These are phyloP conservation scores for Zaprionus camerounensis DNA, from an alignment of 1,140 invertebrate species.

Conservation along the genomic window DNA sequence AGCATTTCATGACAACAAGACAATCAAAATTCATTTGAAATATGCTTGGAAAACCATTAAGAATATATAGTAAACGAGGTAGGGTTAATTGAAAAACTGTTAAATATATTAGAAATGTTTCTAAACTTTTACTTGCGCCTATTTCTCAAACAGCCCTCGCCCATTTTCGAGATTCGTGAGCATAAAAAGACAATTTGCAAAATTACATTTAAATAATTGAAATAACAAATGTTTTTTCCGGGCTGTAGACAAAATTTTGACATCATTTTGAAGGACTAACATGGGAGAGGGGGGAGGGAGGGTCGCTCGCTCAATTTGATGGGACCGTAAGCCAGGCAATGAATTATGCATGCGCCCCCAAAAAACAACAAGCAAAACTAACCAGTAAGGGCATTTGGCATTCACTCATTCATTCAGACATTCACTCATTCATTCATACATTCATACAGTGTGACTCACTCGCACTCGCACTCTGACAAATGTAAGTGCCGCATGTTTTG, in stretches of 20 bases:
- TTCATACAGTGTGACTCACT: slow-evolving; percentile 11
- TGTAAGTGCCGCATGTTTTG: slow-evolving; percentile 63
- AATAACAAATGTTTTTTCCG: slow-evolving; percentile 73
- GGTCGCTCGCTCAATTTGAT: slow-evolving; percentile 69
- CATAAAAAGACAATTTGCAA: slow-evolving; percentile 55
- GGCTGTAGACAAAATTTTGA: slow-evolving; percentile 67
- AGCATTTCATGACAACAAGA: not conserved
- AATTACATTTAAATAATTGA: slow-evolving; percentile 81
- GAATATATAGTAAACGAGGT: not conserved
- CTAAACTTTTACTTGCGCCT: not conserved
- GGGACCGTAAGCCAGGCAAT: slow-evolving; percentile 60
- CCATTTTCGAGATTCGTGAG: slow-evolving; percentile 7
- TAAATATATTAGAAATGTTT: not conserved
- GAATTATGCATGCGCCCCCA: slow-evolving; percentile 68
- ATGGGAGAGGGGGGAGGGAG: not conserved
- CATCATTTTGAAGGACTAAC: slow-evolving; percentile 66
- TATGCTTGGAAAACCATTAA: no score
- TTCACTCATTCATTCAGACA: slow-evolving; percentile 24
- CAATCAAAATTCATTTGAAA: not conserved
- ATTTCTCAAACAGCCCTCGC: slow-evolving; percentile 13
- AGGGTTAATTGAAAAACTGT: not conserved
- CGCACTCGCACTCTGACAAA: slow-evolving; percentile 40
- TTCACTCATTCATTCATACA: slow-evolving; percentile 31
- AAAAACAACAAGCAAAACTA: slow-evolving; percentile 64
- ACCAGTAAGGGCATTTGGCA: slow-evolving; percentile 23